Base-by-base conservation (phyloP, 2,888 invertebrate species). In the Choreutis nemorana region DNA sequence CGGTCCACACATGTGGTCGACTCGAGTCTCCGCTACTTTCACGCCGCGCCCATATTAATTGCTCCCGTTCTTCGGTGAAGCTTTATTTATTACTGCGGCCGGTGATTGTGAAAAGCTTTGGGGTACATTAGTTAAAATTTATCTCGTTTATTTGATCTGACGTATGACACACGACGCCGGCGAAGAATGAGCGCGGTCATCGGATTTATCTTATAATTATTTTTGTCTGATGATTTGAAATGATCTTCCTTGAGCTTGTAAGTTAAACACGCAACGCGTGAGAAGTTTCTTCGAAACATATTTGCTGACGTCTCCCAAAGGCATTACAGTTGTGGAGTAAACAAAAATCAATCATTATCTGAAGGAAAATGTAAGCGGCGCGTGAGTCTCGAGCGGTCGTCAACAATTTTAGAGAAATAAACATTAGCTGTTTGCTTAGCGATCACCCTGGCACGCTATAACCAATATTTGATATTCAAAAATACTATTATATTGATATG, bases 41-140 rank as follows among this genome's bases (percentile, higher is more conserved):
- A 68, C 75, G 67, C 61, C 77, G 68, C 77, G 66, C 73, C 77
- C 70, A 75, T 71, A 68, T 73, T 77, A 75, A 78, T 77, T 75
- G 78, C 73, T 77, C 77, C 68, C 72, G 73, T 77, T 77, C 75
- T 68, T 71, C 65, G 67, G 41, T 60, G 68, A 75, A 75, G 72
- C 67, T 66, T 77, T 73, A 78, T 78, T 78, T 77, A 77, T 78
- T 68, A 61, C 70, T 63, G 57, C 58, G 55, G 48, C 61, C 55
- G 61, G 63, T 66, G 72, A 75, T 75, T 72, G 75, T 73, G 71
- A 71, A 75, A 73, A 75, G 66, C 62, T 68, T 58, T 59, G 64
- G 66, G 63, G 66, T 66, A 66, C 72, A 73, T 73, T 73, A 72
- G 70, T 73, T 71, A 68, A 54, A 59, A 67, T 60, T 67, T 72